Evolutionary conservation across 2,113 vertebrate genomes (phyloP).

Genomic region (Carollia perspicillata): DNA sequence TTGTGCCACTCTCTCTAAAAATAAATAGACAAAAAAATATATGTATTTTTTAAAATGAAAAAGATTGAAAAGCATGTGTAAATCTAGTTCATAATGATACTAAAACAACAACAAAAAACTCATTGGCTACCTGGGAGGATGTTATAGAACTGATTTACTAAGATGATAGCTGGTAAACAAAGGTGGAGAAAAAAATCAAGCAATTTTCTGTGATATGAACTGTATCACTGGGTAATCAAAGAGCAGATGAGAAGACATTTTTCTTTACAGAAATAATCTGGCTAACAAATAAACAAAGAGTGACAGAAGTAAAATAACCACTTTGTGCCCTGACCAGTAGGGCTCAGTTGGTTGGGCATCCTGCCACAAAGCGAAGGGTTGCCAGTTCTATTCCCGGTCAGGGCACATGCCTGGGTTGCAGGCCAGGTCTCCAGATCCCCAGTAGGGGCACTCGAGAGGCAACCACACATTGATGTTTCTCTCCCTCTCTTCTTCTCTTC

Average conservation of each 20-base stretch:
- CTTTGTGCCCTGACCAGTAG: background rate
- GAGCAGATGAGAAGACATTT: background rate
- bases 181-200: background rate
- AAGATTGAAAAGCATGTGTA: background rate
- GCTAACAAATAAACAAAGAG: background rate
- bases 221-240: background rate
- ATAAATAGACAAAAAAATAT: no score
- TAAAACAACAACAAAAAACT: background rate
- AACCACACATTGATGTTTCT: background rate
- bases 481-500: background rate
- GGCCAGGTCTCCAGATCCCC: background rate
- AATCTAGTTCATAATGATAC: background rate
- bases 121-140: background rate
- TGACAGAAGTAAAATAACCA: background rate
- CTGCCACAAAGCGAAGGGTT: background rate
- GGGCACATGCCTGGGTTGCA: background rate
- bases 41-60: no score
- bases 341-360: background rate
- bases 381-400: background rate
- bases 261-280: background rate
- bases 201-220: background rate
- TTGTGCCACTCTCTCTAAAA: no score
- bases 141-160: background rate
- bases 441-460: no score
- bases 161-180: background rate